These are phyloP conservation scores for Apogon talboti DNA, from an alignment of 2,797 vertebrate species.

Conservation along the genomic window DNA sequence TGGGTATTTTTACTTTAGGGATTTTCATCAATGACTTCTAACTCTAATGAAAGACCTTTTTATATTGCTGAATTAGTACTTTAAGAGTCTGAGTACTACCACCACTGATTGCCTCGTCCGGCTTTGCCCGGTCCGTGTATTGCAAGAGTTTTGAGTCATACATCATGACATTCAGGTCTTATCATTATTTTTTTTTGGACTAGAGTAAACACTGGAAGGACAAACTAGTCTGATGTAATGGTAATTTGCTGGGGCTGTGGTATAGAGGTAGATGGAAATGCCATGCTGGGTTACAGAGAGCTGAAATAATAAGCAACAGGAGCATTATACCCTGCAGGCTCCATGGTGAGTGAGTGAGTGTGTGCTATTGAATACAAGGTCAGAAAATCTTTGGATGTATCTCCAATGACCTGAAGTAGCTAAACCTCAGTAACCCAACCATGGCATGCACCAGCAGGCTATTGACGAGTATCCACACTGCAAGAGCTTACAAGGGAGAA, in stretches of 20 bases:
- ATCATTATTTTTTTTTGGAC: constrained; percentile 43
- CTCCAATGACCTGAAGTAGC: constrained; percentile 52
- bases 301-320: constrained; percentile 66
- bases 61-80: too few relatives aligned
- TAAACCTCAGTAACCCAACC: constrained; percentile 43
- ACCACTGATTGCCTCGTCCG: constrained; percentile 16
- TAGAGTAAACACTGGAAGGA: constrained; percentile 46
- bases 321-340: constrained; percentile 51
- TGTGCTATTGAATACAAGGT: constrained; percentile 59
- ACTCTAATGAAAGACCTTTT: too few relatives aligned
- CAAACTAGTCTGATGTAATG: constrained; percentile 55
- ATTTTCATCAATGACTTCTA: too few relatives aligned
- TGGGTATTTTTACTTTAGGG: too few relatives aligned
- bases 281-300: constrained; percentile 54
- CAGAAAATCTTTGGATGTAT: constrained; percentile 56
- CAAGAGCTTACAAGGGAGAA: constrained; percentile 28
- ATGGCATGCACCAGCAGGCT: constrained; percentile 53
- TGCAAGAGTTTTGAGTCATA: constrained; percentile 2
- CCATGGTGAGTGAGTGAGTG: constrained; percentile 26
- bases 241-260: constrained; percentile 40
- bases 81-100: too few relatives aligned
- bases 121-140: constrained; percentile 9
- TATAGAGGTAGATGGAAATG: constrained; percentile 58
- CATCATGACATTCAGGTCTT: constrained; percentile 47
- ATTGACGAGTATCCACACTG: constrained; percentile 36